Percentiles rank a stretch among this genome's conserved stretches.
Evolutionary conservation across 2,113 vertebrate species (phyloP).

Genomic region (Laterallus jamaicensis): DNA sequence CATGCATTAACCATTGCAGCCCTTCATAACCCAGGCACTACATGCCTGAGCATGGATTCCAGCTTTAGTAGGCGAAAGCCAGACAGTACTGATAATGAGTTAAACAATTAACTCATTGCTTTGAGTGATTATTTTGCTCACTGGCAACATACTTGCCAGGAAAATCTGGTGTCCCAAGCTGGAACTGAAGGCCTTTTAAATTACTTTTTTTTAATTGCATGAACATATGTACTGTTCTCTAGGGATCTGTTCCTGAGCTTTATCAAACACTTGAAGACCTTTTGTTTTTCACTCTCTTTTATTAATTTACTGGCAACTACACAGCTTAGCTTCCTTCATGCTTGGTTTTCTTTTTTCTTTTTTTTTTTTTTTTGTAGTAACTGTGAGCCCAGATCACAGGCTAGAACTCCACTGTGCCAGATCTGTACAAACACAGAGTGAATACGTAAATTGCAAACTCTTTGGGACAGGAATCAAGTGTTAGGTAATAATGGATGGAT

Average conservation of each 20-base stretch:
- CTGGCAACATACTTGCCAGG: background rate
- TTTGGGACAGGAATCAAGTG: background rate
- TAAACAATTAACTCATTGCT: background rate
- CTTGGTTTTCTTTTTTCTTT: background rate
- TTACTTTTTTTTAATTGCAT: background rate
- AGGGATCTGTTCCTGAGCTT: background rate
- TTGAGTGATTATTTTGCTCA: background rate
- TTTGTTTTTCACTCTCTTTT: background rate
- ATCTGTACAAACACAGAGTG: background rate
- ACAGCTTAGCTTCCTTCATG: background rate
- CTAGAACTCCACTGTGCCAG: background rate
- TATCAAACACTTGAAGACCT: background rate
- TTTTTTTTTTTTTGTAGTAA: background rate
- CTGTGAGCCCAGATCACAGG: background rate
- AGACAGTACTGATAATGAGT: background rate
- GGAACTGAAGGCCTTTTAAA: background rate
- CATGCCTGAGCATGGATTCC: background rate
- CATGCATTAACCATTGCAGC: background rate
- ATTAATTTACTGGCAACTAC: background rate
- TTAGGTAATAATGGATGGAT: background rate
- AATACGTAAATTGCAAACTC: background rate
- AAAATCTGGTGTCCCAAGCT: background rate
- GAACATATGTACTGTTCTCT: accelerated
- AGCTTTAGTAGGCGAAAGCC: background rate
- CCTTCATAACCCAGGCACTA: background rate